These are phyloP conservation scores for Rhagophthalmus giganteus DNA, from an alignment of 2,888 invertebrate genomes.

Conservation along the genomic window DNA sequence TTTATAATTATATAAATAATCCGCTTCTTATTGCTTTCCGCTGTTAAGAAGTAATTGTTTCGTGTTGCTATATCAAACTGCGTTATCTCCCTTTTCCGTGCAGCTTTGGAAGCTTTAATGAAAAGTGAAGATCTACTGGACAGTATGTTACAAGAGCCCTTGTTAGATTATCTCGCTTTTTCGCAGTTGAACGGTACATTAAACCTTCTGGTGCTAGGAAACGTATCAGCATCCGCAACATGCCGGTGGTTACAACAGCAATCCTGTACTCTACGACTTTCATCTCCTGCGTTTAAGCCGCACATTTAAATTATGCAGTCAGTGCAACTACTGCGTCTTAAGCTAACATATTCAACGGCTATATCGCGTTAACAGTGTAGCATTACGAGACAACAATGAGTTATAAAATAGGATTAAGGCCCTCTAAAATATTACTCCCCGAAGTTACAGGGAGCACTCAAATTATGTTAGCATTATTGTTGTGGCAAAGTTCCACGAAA, in stretches of 20 bases:
- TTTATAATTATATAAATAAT: no score
- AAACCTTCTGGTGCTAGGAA: conserved; percentile 9
- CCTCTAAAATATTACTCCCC: conserved; percentile 4
- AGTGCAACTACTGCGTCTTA: conserved; percentile 15
- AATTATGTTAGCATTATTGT: conserved; percentile 6
- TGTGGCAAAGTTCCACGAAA: not conserved
- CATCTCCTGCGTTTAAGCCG: conserved; percentile 29
- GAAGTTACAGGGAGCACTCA: conserved; percentile 2
- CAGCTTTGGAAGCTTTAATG: no score
- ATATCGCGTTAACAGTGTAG: conserved; percentile 5
- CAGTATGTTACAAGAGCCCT: no score
- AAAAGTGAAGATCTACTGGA: no score
- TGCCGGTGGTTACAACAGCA: conserved; percentile 12
- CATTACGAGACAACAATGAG: conserved; percentile 10
- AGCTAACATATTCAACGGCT: not conserved
- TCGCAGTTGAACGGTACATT: conserved; percentile 15
- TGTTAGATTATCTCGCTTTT: no score
- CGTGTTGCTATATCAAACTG: no score
- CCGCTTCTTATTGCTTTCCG: no score
- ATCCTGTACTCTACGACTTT: conserved; percentile 23
- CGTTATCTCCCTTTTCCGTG: no score
- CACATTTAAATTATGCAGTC: conserved; percentile 33
- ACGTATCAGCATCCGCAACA: conserved; percentile 9
- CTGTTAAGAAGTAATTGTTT: no score
- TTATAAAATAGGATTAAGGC: conserved; percentile 13